Evolutionary conservation across 1,140 invertebrate species (phyloP), one percentile per base, ranked within the genome.

Genomic region (Caenorhabditis tropicalis): DNA sequence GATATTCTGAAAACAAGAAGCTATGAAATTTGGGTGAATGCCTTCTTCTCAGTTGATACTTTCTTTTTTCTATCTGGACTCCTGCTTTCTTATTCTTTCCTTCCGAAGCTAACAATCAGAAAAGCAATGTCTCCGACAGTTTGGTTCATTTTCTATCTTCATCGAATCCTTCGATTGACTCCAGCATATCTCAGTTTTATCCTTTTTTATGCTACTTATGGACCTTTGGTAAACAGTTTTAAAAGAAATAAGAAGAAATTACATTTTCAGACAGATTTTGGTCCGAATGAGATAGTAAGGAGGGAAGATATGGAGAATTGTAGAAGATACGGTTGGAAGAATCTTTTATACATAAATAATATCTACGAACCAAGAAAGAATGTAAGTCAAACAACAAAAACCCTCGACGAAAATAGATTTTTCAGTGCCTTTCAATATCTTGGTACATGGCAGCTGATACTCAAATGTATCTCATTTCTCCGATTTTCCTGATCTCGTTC

Each of bases 91-190:
- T 86, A 46, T 31, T 31, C 79, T 21, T 86, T 84, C 56, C 39
- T 74, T 36, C 39, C 65, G 9, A 46, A 74, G 39, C 27, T 53
- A 27, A 33, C 51, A 15, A 31, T 21, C 10, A 0, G 31, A 58
- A 36, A 43, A 56, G 29, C 21, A 82, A 56, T 12, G 29, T 9
- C 10, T 82, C 53, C 53, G 29, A 27, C 29, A 24, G 24, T 56
- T 29, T 56, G 53, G 53, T 19, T 27, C 24, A 27, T 56, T 56
- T 56, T 56, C 24, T 56, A 56, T 27, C 24, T 29, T 24, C 53
- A 56, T 27, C 21, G 53, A 56, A 56, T 56, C 7, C 24, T 82
- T 36, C 31, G 80, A 39, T 31, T 91, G 89, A 90, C 90, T 89
- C 24, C 51, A 4, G 33, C 58, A 46, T 48, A 53, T 39, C 79